Percentiles rank a stretch among this genome's conserved stretches.
Conservation (phyloP, 2,113 vertebrate genomes). For the Sarotherodon lohbergeri region DNA sequence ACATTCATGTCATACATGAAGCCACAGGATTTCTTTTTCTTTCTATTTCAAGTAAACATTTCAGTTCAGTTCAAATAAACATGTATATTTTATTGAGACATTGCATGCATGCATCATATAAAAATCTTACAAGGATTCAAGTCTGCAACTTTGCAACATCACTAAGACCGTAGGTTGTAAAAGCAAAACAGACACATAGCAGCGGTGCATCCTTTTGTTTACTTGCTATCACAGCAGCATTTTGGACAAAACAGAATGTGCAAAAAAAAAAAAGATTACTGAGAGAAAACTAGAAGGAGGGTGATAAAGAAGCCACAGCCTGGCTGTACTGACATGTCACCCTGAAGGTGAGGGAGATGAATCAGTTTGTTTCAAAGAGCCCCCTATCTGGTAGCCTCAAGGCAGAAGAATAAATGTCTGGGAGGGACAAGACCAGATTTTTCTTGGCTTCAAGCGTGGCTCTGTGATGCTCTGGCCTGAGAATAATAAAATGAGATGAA, state of each 20-base stretch:
- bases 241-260: not conserved
- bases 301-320: not conserved
- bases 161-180: not conserved
- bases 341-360: slow-evolving; percentile 1
- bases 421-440: not conserved
- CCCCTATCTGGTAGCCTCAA: not conserved
- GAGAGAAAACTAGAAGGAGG: not conserved
- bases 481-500: not conserved
- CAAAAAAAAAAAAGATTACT: not conserved
- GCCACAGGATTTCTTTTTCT: not conserved
- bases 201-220: not conserved
- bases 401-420: not conserved
- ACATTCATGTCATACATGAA: not conserved
- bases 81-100: not conserved
- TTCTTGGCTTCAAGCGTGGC: not conserved
- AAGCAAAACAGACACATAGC: not conserved
- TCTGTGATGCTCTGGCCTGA: not conserved
- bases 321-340: not conserved
- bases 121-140: not conserved
- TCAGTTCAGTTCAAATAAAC: not conserved
- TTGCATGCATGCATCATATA: not conserved
- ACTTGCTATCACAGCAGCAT: not conserved
- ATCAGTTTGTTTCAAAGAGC: slow-evolving; percentile 17
- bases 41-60: not conserved
- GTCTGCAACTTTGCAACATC: not conserved